Percentiles rank a stretch among this genome's conserved stretches.
phyloP scores from a whole-genome alignment of 1,140 invertebrate genomes.

The Drosophila teissieri region DNA sequence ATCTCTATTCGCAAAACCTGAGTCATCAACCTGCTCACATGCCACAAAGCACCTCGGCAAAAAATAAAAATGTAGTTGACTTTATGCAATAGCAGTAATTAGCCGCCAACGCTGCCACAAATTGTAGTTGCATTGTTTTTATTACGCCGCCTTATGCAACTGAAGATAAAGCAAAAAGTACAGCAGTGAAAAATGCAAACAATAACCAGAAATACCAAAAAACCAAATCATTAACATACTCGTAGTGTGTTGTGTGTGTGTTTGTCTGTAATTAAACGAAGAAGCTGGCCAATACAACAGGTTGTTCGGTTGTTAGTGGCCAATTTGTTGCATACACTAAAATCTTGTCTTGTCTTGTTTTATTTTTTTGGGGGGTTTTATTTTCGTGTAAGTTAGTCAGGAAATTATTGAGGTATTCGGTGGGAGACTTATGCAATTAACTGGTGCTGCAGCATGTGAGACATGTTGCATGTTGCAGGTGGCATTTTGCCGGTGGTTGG shows the following conservation, averaged over 20 bases:
- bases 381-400: slow-evolving; percentile 32
- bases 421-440: slow-evolving; percentile 70
- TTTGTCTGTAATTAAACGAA: slow-evolving; percentile 59
- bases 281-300: slow-evolving; percentile 65
- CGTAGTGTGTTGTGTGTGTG: slow-evolving; percentile 13
- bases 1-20: background rate
- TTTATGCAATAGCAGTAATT: slow-evolving; percentile 58
- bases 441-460: slow-evolving; percentile 51
- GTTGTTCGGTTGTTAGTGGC: slow-evolving; percentile 39
- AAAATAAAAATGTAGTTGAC: slow-evolving; percentile 4
- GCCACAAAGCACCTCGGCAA: background rate
- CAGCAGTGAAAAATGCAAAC: slow-evolving; percentile 50
- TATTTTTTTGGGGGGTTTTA: background rate
- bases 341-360: slow-evolving; percentile 37
- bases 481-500: slow-evolving; percentile 15
- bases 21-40: slow-evolving; percentile 10
- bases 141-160: slow-evolving; percentile 63
- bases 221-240: slow-evolving; percentile 67
- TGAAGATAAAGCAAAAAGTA: slow-evolving; percentile 10
- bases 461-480: slow-evolving; percentile 53
- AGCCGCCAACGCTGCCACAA: slow-evolving; percentile 60
- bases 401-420: slow-evolving; percentile 62
- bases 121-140: slow-evolving; percentile 61
- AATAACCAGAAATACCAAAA: slow-evolving; percentile 76
- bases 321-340: slow-evolving; percentile 45